Evolutionary conservation across 1,140 invertebrate species (phyloP), one percentile per base, ranked within the genome.

Genomic region (Acromyrmex echinatior): DNA sequence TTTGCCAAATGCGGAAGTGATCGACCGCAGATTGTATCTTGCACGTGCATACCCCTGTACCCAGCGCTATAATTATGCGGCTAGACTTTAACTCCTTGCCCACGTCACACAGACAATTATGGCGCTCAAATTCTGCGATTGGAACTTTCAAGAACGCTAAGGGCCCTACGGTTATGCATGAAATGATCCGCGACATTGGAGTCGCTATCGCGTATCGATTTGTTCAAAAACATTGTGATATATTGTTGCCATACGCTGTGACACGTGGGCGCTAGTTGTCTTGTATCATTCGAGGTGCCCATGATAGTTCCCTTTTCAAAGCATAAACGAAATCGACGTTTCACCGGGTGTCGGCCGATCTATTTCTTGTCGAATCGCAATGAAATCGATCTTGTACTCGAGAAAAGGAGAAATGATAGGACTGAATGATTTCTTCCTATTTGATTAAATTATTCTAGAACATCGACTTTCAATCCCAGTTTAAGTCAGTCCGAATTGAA

Each of bases 221-320:
- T 35, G 31, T 60, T 58, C 21, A 60, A 77, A 90, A 80, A 77
- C 70, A 60, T 87, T 58, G n/a, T 56, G 49, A 28, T 25, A 51
- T n/a, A 45, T 45, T 39, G 85, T n/a, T 49, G 58, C 70, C 56
- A 51, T 74, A 71, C n/a, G 79, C 92, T 92, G 90, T 93, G 91
- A 91, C 92, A 91, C 90, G 92, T 92, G 92, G 91, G 92, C 91
- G 87, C 93, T 93, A 93, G 92, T 93, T 93, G 92, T 93, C 93
- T 93, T 93, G 92, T 93, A 93, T 92, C 80, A 88, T 90, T 31
- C 68, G 79, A 88, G 71, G 51, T 77, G 45, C 77, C 49, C 63
- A 62, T 49, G 70, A 84, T 63, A 76, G 49, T 28, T 73, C 56
- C 31, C 39, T 49, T 62, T 39, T 62, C 56, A 28, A 63, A 16